These are phyloP conservation scores for Stegostoma tigrinum DNA, from an alignment of 2,113 vertebrate genomes.

Conservation along the genomic window DNA sequence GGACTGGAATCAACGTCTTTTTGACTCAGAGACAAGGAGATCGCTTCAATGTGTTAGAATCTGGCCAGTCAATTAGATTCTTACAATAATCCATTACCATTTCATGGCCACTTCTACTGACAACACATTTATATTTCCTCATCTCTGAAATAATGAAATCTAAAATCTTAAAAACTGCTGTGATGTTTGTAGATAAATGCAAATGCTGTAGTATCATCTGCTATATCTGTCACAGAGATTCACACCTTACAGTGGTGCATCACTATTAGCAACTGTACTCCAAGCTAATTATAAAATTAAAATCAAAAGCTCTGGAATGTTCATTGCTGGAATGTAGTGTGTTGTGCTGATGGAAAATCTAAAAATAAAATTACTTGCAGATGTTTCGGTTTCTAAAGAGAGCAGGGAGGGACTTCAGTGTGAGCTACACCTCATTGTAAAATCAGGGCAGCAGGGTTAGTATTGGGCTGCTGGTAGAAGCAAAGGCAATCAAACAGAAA, in stretches of 20 bases:
- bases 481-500: not conserved
- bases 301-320: not conserved
- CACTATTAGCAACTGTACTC: not conserved
- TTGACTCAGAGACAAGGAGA: not conserved
- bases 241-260: not conserved
- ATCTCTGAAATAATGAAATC: not conserved
- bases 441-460: not conserved
- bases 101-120: no score
- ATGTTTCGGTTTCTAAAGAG: not conserved
- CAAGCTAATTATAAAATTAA: conserved; percentile 10
- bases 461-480: not conserved
- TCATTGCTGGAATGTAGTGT: not conserved
- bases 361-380: not conserved
- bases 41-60: not conserved
- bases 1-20: no score
- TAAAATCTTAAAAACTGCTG: not conserved
- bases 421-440: not conserved
- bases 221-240: not conserved
- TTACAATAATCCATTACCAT: not conserved
- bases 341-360: not conserved
- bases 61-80: not conserved
- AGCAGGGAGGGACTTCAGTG: not conserved
- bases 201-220: not conserved
- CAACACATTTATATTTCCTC: not conserved
- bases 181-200: not conserved